Evolutionary conservation across 2,797 vertebrate species (phyloP).

Genomic region (Onychomys torridus): DNA sequence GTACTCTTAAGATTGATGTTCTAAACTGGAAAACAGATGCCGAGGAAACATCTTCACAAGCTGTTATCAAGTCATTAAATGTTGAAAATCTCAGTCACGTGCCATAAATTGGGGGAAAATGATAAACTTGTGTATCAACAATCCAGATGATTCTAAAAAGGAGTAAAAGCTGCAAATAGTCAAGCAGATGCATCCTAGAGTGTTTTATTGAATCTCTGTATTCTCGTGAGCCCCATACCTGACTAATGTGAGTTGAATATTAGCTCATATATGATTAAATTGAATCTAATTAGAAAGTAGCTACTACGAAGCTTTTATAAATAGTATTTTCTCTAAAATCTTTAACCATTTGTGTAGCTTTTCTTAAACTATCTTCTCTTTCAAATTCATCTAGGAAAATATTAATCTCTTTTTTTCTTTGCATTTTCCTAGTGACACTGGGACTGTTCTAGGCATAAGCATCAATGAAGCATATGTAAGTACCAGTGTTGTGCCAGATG

Average conservation of each 20-base stretch:
- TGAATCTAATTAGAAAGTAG: constrained; percentile 14
- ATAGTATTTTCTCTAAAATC: background rate
- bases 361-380: constrained; percentile 40
- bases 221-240: background rate
- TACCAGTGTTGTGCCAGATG: background rate
- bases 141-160: background rate
- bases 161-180: background rate
- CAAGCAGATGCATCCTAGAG: background rate
- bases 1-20: background rate
- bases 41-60: background rate
- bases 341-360: background rate
- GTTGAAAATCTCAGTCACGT: background rate
- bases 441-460: background rate
- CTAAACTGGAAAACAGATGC: constrained; percentile 16
- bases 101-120: background rate
- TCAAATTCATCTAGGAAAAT: constrained; percentile 39
- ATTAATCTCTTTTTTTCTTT: background rate
- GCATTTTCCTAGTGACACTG: background rate
- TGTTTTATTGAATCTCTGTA: background rate
- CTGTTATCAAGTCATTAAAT: background rate
- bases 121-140: background rate
- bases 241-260: background rate
- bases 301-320: background rate
- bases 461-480: background rate
- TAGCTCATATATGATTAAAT: background rate